phyloP scores from a whole-genome alignment of 2,113 vertebrate species.

The Archocentrus centrarchus region DNA sequence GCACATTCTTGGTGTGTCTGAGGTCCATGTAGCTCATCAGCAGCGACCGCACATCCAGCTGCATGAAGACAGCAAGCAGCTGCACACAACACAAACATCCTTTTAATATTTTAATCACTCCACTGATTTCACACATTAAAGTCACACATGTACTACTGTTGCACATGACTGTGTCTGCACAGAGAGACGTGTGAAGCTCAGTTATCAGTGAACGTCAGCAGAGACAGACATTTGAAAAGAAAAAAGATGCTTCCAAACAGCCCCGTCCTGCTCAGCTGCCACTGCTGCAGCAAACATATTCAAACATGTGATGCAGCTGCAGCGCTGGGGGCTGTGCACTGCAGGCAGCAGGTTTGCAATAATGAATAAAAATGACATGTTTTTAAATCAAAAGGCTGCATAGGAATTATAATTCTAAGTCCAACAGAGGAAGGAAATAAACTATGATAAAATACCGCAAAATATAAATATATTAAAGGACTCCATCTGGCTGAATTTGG shows the following conservation, averaged over 20 bases:
- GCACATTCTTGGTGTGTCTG: slow-evolving; percentile 88
- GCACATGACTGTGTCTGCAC: neutral
- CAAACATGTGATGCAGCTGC: neutral
- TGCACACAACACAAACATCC: slow-evolving; percentile 55
- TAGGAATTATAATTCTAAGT: too few species aligned
- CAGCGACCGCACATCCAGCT: slow-evolving; percentile 89
- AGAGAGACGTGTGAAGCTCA: neutral
- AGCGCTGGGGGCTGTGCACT: too few species aligned
- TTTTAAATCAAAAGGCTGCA: too few species aligned
- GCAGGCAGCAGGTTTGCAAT: too few species aligned
- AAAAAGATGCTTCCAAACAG: neutral
- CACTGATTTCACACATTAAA: rapidly evolving
- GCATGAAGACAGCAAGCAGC: slow-evolving; percentile 96
- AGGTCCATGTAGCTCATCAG: slow-evolving; percentile 97
- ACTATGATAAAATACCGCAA: too few species aligned
- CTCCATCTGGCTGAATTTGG: too few species aligned
- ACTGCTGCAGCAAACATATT: neutral
- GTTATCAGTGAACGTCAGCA: too few species aligned
- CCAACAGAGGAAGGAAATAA: too few species aligned
- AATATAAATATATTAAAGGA: too few species aligned
- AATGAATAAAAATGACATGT: too few species aligned
- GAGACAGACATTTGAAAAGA: neutral
- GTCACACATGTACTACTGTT: rapidly evolving
- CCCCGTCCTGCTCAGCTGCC: neutral
- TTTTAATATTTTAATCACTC: rapidly evolving